Conservation (phyloP, 2,797 vertebrate genomes). For the Acrocephalus scirpaceus region DNA sequence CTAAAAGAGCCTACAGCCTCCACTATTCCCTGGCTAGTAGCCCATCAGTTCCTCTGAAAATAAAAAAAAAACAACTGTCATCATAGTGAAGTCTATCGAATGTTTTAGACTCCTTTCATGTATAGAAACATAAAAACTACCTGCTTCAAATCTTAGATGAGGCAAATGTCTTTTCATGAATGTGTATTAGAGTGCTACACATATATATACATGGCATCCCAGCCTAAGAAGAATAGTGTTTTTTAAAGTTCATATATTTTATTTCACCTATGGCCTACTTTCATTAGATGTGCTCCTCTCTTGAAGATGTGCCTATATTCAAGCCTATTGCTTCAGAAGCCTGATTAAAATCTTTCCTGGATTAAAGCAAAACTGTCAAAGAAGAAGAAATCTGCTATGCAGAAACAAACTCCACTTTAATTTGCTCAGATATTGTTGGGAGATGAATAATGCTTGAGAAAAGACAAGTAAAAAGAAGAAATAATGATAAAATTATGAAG, state of each 20-base stretch:
- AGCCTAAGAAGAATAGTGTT: background rate
- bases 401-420: background rate
- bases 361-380: background rate
- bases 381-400: background rate
- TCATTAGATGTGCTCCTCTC: background rate
- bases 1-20: constrained; percentile 23
- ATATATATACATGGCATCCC: accelerated
- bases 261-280: background rate
- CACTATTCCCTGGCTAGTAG: background rate
- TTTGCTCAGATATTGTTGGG: background rate
- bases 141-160: background rate
- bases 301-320: background rate
- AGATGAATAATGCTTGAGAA: background rate
- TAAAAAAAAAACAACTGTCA: background rate
- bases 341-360: background rate
- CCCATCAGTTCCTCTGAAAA: constrained; percentile 12
- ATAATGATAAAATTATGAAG: background rate
- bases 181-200: background rate
- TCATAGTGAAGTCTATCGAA: background rate
- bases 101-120: background rate
- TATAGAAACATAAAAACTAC: background rate
- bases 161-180: background rate
- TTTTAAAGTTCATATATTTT: background rate
- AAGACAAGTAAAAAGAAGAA: background rate
- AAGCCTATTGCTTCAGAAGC: background rate